Base-by-base conservation (phyloP, 2,888 invertebrate genomes). In the Netelia melanura region DNA sequence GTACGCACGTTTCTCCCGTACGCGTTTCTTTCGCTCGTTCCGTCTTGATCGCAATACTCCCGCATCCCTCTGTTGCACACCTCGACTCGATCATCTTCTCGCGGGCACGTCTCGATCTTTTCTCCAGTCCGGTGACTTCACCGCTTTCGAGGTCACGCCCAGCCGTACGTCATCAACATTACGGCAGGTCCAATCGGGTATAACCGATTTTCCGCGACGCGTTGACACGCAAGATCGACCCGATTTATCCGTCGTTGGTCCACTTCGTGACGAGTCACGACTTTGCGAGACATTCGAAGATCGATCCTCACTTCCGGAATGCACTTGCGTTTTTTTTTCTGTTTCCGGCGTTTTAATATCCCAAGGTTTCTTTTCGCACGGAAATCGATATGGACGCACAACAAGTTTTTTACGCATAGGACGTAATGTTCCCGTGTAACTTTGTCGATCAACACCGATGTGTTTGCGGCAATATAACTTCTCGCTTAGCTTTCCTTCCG, bases 71-170 rank as follows among this genome's bases (percentile, higher is more conserved):
- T 62, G 58, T 75, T 48, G 72, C 70, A n/a, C 65, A 62, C 43
- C 68, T 56, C 25, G 61, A 68, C 38, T 67, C 72, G 56, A 80
- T 76, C 85, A 85, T 85, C 52, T 76, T 83, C 71, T 67, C n/a
- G 61, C 43, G 38, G 44, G 48, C 58, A 77, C 85, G 76, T 44
- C 11, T 54, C 23, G 10, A 54, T 62, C 25, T 23, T 71, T 77
- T 48, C 17, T 3, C 61, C 68, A 25, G 44, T 54, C 38, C 43
- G 21, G 11, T 52, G 25, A 56, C 43, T 74, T 70, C 38, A 23
- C 67, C 54, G 61, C 21, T 21, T 21, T 21, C 1, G 21, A 21
- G 14, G 56, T 78, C 81, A 75, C 77, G 68, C 77, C 81, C 74
- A 84, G 54, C 11, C 30, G 65, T 75, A 61, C 61, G 44, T 52